Conservation (phyloP, 2,113 vertebrate genomes). For the Nyctereutes procyonoides region DNA sequence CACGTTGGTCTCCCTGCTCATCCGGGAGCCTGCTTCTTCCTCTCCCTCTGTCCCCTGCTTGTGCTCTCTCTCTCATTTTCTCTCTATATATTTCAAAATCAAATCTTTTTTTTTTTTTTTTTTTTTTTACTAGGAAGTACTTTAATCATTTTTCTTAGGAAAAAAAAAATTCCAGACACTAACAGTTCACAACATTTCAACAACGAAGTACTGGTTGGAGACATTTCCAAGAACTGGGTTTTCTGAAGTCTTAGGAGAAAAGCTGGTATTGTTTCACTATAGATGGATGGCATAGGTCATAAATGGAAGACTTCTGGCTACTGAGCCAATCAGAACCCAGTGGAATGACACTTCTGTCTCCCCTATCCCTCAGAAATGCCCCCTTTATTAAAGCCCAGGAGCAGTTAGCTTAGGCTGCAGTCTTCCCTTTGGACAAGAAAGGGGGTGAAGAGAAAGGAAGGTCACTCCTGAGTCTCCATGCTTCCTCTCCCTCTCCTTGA, state of each 20-base stretch:
- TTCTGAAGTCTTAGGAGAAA: slow-evolving; percentile 47
- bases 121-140: slow-evolving; percentile 59
- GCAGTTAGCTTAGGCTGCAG: neutral
- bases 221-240: neutral
- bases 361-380: slow-evolving; percentile 30
- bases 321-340: slow-evolving; percentile 28
- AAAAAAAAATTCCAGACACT: slow-evolving; percentile 58
- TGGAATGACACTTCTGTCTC: neutral
- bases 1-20: too few relatives aligned
- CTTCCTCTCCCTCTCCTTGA: slow-evolving; percentile 94
- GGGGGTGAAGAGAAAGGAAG: neutral
- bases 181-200: slow-evolving; percentile 72
- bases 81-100: too few relatives aligned
- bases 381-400: neutral
- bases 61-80: too few relatives aligned
- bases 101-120: too few relatives aligned
- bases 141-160: slow-evolving; percentile 78
- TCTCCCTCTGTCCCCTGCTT: too few relatives aligned
- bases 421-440: slow-evolving; percentile 8
- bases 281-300: neutral
- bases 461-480: slow-evolving; percentile 96
- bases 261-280: slow-evolving; percentile 17
- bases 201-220: slow-evolving; percentile 53
- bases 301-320: slow-evolving; percentile 25
- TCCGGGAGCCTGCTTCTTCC: too few relatives aligned